Evolutionary conservation across 1,140 invertebrate species (phyloP).

Genomic region (Brachionus calyciflorus): DNA sequence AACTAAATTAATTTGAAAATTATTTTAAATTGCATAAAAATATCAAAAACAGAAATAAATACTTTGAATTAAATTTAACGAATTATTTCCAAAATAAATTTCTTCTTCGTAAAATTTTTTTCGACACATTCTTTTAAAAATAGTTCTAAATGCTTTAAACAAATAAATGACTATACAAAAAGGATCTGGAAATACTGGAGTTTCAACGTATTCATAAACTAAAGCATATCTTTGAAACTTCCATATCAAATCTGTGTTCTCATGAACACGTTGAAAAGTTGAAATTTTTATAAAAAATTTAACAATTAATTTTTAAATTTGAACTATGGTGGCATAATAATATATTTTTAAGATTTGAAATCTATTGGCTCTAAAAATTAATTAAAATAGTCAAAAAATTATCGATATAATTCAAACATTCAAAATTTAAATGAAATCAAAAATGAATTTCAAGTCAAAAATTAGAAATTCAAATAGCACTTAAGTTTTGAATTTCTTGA

Average conservation of each 20-base stretch:
- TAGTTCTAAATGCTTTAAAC: background rate
- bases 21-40: background rate
- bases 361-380: too few species aligned
- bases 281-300: constrained; percentile 11
- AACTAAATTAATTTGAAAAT: background rate
- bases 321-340: too few species aligned
- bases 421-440: too few species aligned
- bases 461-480: too few species aligned
- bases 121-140: background rate
- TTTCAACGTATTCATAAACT: constrained; percentile 22
- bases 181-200: constrained; percentile 18
- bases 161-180: background rate
- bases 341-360: too few species aligned
- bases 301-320: background rate
- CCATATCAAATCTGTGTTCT: constrained; percentile 23
- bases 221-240: constrained; percentile 10
- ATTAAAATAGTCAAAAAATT: too few species aligned
- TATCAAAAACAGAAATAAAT: too few species aligned
- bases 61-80: background rate
- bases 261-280: constrained; percentile 44
- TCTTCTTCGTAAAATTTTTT: background rate
- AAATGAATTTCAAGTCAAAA: too few species aligned
- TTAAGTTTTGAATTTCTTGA: too few species aligned
- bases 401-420: too few species aligned
- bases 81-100: background rate